Evolutionary conservation across 2,113 vertebrate species (phyloP).

Genomic region (Xenus cinereus): DNA sequence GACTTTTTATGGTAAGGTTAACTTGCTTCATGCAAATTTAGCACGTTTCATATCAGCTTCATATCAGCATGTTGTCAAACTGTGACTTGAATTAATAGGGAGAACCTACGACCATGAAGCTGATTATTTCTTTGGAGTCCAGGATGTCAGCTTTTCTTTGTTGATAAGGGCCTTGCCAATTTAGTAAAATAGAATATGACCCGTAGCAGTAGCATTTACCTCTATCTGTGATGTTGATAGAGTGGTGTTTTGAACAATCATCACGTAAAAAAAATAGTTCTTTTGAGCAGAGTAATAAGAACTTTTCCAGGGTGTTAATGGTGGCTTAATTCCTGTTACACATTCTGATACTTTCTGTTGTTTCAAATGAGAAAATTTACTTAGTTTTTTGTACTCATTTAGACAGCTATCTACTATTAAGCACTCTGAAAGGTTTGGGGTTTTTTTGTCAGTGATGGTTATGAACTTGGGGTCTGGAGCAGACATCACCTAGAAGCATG

Average conservation of each 20-base stretch:
- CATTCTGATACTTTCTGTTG: neutral
- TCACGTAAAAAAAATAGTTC: neutral
- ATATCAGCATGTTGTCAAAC: neutral
- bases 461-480: neutral
- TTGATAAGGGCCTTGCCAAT: neutral
- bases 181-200: neutral
- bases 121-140: neutral
- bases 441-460: neutral
- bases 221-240: neutral
- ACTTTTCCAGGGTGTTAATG: neutral
- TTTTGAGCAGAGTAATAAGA: neutral
- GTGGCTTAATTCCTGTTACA: neutral
- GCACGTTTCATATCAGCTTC: neutral
- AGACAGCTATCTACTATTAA: neutral
- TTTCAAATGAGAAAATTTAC: neutral
- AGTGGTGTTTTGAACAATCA: neutral
- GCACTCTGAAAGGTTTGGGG: neutral
- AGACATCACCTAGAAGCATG: no score
- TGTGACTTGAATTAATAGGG: neutral
- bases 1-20: neutral
- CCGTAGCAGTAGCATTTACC: neutral
- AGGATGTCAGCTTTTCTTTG: neutral
- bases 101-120: neutral
- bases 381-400: neutral
- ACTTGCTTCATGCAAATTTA: neutral